Percentiles rank a stretch among this genome's conserved stretches.
Conservation (phyloP, 2,888 invertebrate genomes). For the Leptopterna dolabrata region DNA sequence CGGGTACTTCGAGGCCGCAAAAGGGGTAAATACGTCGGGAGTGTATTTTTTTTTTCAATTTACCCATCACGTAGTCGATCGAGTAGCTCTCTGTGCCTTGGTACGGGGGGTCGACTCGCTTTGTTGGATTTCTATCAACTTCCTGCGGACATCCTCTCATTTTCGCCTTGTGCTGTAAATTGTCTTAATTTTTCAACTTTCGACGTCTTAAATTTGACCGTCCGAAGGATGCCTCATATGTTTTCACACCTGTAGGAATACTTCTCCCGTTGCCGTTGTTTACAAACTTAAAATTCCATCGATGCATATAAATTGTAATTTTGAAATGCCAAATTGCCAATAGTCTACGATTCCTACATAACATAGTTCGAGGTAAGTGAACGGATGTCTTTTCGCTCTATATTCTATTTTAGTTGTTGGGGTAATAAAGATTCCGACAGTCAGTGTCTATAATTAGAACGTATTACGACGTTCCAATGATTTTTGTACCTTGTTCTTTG, state of each 20-base stretch:
- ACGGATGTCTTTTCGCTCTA: not conserved
- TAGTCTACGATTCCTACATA: not conserved
- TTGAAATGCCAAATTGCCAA: conserved; percentile 25
- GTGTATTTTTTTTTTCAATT: not conserved
- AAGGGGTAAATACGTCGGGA: too few relatives aligned
- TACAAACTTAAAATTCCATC: not conserved
- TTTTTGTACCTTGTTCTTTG: not conserved
- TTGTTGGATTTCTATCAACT: not conserved
- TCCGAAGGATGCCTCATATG: not conserved
- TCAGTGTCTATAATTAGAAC: conserved; percentile 14
- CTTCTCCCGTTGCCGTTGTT: not conserved
- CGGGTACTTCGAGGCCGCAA: not conserved
- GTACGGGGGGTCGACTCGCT: not conserved
- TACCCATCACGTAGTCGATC: not conserved
- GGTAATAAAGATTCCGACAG: not conserved
- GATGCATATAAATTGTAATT: not conserved
- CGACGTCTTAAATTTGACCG: not conserved
- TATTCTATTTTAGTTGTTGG: not conserved
- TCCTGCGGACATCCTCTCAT: not conserved
- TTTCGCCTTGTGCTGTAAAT: not conserved
- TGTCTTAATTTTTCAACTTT: not conserved
- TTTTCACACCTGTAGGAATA: not conserved
- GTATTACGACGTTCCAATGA: not conserved
- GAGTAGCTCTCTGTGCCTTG: not conserved
- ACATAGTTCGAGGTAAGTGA: not conserved